phyloP scores from a whole-genome alignment of 1,140 invertebrate genomes.

The Myzus persicae region DNA sequence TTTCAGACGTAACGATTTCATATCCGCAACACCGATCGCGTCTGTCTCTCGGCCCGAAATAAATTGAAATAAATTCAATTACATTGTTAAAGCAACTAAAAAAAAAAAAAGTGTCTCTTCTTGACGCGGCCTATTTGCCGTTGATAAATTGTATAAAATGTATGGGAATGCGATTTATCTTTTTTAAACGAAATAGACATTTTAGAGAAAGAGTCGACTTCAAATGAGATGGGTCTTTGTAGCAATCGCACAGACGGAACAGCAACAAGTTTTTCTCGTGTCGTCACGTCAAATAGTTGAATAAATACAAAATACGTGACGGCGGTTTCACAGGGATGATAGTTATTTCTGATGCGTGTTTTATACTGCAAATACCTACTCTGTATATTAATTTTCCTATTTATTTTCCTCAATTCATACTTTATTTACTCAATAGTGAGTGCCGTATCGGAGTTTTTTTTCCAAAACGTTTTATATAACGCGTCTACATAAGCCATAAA shows the following conservation, averaged over 20 bases:
- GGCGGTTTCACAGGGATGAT: not conserved
- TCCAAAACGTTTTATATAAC: not conserved
- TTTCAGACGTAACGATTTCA: not conserved
- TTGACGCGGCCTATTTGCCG: not conserved
- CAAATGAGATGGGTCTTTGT: not conserved
- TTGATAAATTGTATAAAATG: slow-evolving; percentile 18
- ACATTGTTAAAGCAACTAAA: not conserved
- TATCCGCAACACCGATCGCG: not conserved
- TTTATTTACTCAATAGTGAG: not conserved
- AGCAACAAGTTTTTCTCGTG: not conserved
- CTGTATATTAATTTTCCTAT: not conserved
- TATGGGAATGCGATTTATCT: not conserved
- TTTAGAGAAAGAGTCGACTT: not conserved
- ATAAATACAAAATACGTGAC: not conserved
- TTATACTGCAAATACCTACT: not conserved
- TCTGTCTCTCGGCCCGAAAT: not conserved
- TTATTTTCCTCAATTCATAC: not conserved
- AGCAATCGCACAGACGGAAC: not conserved
- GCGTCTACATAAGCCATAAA: not conserved
- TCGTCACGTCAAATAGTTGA: not conserved
- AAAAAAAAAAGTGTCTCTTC: not conserved
- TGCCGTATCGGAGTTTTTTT: not conserved
- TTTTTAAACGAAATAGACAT: not conserved
- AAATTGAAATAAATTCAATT: slow-evolving; percentile 10
- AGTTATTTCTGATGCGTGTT: not conserved